Conservation (phyloP, 2,797 vertebrate genomes). For the Prunella strophiata region DNA sequence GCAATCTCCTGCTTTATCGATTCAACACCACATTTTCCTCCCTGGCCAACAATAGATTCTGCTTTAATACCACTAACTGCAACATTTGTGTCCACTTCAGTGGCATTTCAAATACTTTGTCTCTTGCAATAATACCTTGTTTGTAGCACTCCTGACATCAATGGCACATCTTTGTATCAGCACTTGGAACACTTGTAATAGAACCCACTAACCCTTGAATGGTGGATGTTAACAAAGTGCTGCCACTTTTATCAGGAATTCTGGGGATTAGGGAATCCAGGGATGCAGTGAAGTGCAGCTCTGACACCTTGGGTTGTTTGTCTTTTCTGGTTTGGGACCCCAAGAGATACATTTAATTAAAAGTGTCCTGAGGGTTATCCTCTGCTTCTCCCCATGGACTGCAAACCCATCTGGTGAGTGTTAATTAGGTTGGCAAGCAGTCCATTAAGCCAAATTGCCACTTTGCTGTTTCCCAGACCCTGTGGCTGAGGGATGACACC, state of each 20-base stretch:
- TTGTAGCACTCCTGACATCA: neutral
- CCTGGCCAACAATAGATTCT: neutral
- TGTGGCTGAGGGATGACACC: neutral
- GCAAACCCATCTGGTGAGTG: neutral
- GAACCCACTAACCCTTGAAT: neutral
- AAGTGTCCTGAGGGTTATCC: constrained; percentile 12
- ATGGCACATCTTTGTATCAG: neutral
- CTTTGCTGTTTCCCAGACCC: neutral
- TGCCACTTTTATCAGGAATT: neutral
- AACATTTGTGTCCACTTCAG: neutral
- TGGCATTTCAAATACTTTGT: neutral
- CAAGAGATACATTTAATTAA: constrained; percentile 35
- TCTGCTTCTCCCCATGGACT: constrained; percentile 6
- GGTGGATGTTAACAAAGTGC: neutral
- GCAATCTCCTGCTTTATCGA: neutral
- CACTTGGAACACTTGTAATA: neutral
- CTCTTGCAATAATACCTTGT: neutral
- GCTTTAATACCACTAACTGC: neutral
- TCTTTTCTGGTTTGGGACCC: neutral
- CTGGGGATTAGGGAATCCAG: neutral
- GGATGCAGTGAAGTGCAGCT: neutral
- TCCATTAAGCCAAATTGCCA: neutral
- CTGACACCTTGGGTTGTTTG: neutral
- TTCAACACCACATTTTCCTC: neutral
- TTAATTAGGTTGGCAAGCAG: constrained; percentile 48